phyloP scores from a whole-genome alignment of 2,888 invertebrate species.

The Cheiracanthium punctorium region DNA sequence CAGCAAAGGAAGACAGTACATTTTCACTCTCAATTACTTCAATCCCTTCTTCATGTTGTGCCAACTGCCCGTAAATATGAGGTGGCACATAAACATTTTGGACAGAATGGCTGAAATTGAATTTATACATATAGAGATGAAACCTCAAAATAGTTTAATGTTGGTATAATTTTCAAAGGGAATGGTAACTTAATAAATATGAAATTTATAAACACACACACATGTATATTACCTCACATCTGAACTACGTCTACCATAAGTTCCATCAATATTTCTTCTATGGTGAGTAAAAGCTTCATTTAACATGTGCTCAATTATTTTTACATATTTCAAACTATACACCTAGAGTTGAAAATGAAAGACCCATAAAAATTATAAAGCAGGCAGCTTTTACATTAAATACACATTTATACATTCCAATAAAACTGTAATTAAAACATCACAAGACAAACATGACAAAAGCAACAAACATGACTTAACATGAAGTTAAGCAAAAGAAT shows the following conservation, averaged over 20 bases:
- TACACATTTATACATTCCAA: too few species aligned
- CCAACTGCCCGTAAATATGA: constrained; percentile 90
- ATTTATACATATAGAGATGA: too few species aligned
- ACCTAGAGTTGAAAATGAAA: constrained; percentile 22
- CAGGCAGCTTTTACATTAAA: too few species aligned
- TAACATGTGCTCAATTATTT: constrained; percentile 90
- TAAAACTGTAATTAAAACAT: too few species aligned
- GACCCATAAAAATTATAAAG: too few species aligned
- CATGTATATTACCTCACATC: constrained; percentile 71
- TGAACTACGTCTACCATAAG: constrained; percentile 83
- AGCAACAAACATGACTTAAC: too few species aligned
- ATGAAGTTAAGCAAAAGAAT: too few species aligned
- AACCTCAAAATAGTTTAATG: too few species aligned
- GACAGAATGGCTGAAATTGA: constrained; percentile 74
- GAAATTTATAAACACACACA: background rate
- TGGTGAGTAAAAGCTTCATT: constrained; percentile 91
- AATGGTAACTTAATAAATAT: too few species aligned
- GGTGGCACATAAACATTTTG: constrained; percentile 80
- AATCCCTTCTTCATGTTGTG: constrained; percentile 81
- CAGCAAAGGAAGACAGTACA: constrained; percentile 49
- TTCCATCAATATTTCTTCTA: constrained; percentile 86
- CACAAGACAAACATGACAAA: too few species aligned
- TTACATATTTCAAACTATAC: constrained; percentile 83
- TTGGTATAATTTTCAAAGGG: too few species aligned
- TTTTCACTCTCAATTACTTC: constrained; percentile 75